These are phyloP conservation scores for Allophyes oxyacanthae DNA, from an alignment of 2,888 invertebrate genomes.

Conservation along the genomic window DNA sequence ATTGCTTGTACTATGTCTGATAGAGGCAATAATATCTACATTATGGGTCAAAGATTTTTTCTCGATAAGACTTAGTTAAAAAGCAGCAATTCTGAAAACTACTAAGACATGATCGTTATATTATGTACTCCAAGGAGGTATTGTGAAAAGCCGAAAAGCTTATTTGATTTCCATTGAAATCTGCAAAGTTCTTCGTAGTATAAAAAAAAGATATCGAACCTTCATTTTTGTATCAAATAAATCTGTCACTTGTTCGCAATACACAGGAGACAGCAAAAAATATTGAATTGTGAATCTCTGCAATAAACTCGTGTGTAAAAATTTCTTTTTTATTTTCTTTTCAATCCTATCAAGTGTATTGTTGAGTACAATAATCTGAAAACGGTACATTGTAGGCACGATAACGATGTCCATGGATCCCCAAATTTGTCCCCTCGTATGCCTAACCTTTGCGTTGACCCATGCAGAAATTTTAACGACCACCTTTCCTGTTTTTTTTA, in stretches of 20 bases:
- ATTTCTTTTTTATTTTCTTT: conserved; percentile 32
- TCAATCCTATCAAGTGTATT: conserved; percentile 30
- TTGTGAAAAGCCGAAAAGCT: conserved; percentile 19
- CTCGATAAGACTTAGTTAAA: too few relatives aligned
- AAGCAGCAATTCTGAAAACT: not conserved
- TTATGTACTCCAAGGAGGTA: not conserved
- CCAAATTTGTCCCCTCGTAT: conserved; percentile 52
- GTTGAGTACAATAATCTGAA: conserved; percentile 38
- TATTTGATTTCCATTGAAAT: conserved; percentile 33
- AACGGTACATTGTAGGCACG: conserved; percentile 36
- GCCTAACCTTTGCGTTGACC: conserved; percentile 55
- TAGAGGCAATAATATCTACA: too few relatives aligned
- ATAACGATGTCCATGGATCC: conserved; percentile 56
- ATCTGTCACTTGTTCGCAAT: conserved; percentile 52
- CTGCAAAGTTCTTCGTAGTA: conserved; percentile 24
- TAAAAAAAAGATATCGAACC: conserved; percentile 32
- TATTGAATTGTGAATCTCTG: conserved; percentile 43
- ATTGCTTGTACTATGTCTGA: too few relatives aligned
- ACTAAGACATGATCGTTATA: not conserved
- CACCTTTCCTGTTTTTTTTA: conserved; percentile 51
- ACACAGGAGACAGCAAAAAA: conserved; percentile 53
- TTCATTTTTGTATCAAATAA: conserved; percentile 52
- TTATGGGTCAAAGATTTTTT: too few relatives aligned
- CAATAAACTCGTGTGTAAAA: conserved; percentile 22
- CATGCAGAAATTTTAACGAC: conserved; percentile 63